Percentiles rank a stretch among this genome's conserved stretches.
Evolutionary conservation across 2,888 invertebrate species (phyloP).

Genomic region (Heteromurus nitidus): DNA sequence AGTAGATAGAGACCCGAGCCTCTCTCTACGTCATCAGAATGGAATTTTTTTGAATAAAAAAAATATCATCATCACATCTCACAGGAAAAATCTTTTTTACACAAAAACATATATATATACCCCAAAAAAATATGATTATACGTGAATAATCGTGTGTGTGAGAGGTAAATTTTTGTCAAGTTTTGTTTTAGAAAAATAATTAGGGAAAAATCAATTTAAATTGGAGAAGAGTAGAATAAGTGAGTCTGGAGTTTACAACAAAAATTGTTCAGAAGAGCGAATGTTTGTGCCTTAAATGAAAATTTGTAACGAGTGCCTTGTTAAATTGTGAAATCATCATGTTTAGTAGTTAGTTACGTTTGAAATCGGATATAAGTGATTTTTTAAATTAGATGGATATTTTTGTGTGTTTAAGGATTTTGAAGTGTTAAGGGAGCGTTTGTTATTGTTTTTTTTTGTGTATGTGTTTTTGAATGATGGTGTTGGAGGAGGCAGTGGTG

Average conservation of each 20-base stretch:
- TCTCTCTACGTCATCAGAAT: slow-evolving; percentile 68
- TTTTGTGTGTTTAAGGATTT: too few species aligned
- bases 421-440: too few species aligned
- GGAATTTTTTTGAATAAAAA: slow-evolving; percentile 67
- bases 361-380: too few species aligned
- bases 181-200: too few species aligned
- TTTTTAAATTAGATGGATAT: too few species aligned
- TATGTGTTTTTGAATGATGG: neutral
- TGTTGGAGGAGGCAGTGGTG: neutral
- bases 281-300: neutral
- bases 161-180: too few species aligned
- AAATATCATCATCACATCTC: slow-evolving; percentile 47
- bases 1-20: too few species aligned
- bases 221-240: neutral
- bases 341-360: too few species aligned
- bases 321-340: too few species aligned
- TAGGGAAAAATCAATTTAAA: neutral
- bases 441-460: neutral
- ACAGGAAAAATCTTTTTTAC: slow-evolving; percentile 9
- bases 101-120: too few species aligned
- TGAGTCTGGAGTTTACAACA: neutral
- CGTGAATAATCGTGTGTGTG: too few species aligned
- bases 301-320: neutral
- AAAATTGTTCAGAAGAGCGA: neutral
- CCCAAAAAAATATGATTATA: too few species aligned